Base-by-base conservation (phyloP, 1,140 invertebrate genomes). In the Pseudomyrmex gracilis region DNA sequence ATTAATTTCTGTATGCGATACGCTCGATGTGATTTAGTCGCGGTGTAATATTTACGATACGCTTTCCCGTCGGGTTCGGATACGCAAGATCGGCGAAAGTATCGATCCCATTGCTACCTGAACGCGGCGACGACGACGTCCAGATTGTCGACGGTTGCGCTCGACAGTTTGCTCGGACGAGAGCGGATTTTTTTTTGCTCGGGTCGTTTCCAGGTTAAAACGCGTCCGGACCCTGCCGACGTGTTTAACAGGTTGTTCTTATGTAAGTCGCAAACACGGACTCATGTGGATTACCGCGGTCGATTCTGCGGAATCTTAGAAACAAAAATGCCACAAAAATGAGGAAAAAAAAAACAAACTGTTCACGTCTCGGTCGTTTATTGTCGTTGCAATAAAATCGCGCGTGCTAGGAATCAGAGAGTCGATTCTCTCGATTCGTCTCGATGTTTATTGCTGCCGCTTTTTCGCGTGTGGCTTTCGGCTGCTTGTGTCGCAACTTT, bases 161-260 rank as follows among this genome's bases (percentile, higher is more conserved):
- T 34, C 34, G 34, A 24, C 24, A 24, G 61, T 57, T 17, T 7
- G 53, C 63, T 58, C 20, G n/a, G 15, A 47, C 17, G 15, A 43
- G 24, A 58, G 57, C 5, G 58, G 47, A 63, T 53, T 82, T 87
- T 64, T 73, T 73, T 84, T 51, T 85, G n/a, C 22, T 22, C 58
- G 70, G 24, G 12, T 71, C 51, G 68, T 84, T 86, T 87, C 83
- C 64, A 86, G 53, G 43, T 71, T 86, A 60, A 87, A 87, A 83
- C 10, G 77, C 83, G 73, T 17, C 9, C 63, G 51, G 47, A 53
- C 17, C 61, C 1, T 4, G 61, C 55, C 67, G 58, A 85, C 88
- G 58, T 55, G 74, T 80, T 67, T 57, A 82, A 78, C 70, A 82
- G 64, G 73, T 87, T 64, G 57, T 20, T 61, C 64, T 88, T 88